phyloP scores from a whole-genome alignment of 2,888 invertebrate species.

The Amorpha juglandis region DNA sequence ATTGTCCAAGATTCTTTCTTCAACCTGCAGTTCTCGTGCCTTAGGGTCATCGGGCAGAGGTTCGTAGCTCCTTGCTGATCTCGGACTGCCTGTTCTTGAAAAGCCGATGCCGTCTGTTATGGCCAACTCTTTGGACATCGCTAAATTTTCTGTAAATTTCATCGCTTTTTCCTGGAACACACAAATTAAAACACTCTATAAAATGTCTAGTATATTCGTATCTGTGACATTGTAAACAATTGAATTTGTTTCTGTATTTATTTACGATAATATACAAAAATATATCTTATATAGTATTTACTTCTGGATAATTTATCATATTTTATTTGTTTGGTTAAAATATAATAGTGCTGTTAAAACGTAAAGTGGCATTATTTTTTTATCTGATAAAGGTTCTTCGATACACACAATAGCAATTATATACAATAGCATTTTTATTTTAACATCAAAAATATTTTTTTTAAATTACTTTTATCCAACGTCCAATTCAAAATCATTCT shows the following conservation, averaged over 20 bases:
- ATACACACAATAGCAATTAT: too few relatives aligned
- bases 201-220: background rate
- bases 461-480: too few relatives aligned
- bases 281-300: background rate
- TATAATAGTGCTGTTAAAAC: too few relatives aligned
- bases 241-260: background rate
- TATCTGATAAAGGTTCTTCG: too few relatives aligned
- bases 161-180: slow-evolving; percentile 76
- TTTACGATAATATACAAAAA: too few relatives aligned
- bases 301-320: background rate
- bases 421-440: too few relatives aligned
- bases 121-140: slow-evolving; percentile 70
- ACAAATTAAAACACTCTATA: slow-evolving; percentile 27
- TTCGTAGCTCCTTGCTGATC: slow-evolving; percentile 76
- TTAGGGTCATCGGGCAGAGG: slow-evolving; percentile 73
- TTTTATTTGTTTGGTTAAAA: background rate
- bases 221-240: background rate
- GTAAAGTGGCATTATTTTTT: too few relatives aligned
- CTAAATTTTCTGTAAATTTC: slow-evolving; percentile 76
- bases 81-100: slow-evolving; percentile 69
- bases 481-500: background rate
- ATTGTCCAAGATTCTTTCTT: slow-evolving; percentile 78
- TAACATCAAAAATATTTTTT: too few relatives aligned
- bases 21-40: slow-evolving; percentile 69
- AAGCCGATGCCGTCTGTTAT: slow-evolving; percentile 73